phyloP scores from a whole-genome alignment of 2,888 invertebrate genomes.

The Archips crataeganus region DNA sequence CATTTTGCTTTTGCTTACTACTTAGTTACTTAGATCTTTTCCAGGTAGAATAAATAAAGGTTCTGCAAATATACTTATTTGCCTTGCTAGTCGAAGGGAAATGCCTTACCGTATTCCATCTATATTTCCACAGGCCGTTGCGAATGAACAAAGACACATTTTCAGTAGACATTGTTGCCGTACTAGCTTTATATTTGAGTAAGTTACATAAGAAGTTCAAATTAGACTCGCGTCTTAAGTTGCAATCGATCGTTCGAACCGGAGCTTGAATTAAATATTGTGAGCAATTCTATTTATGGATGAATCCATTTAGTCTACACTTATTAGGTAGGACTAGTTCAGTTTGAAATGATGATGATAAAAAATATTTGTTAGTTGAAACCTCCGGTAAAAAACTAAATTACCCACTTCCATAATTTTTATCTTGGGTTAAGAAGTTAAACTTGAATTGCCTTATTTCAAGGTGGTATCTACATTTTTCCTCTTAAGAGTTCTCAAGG shows the following conservation, averaged over 20 bases:
- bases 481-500: slow-evolving; percentile 30
- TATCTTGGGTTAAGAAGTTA: background rate
- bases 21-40: background rate
- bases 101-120: background rate
- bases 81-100: background rate
- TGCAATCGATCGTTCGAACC: slow-evolving; percentile 31
- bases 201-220: slow-evolving; percentile 36
- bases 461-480: slow-evolving; percentile 12
- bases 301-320: background rate
- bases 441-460: background rate
- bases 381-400: background rate
- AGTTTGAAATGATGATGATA: background rate
- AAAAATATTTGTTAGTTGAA: background rate
- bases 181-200: slow-evolving; percentile 22
- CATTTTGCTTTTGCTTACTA: background rate
- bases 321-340: background rate
- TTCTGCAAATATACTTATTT: background rate
- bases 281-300: slow-evolving; percentile 22
- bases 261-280: slow-evolving; percentile 38
- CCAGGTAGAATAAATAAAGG: background rate
- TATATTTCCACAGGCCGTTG: background rate
- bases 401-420: background rate
- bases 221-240: slow-evolving; percentile 34
- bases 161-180: slow-evolving; percentile 9
- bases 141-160: background rate